These are phyloP conservation scores for Blennius ocellaris DNA, from an alignment of 2,113 vertebrate genomes.

Conservation along the genomic window DNA sequence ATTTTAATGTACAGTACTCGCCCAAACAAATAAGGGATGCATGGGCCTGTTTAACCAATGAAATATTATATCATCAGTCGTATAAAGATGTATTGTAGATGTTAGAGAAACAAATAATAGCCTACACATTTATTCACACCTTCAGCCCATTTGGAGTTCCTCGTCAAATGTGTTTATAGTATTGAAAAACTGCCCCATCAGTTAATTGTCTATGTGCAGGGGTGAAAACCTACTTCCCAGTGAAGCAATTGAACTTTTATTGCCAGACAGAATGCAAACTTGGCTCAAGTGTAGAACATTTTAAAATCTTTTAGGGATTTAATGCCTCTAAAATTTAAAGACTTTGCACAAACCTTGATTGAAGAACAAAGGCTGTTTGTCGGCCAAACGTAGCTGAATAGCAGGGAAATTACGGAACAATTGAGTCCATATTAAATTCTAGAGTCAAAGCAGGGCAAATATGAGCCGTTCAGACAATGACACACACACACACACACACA, in stretches of 20 bases:
- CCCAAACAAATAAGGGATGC: too few relatives aligned
- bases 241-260: not conserved
- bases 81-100: not conserved
- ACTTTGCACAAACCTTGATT: constrained; percentile 19
- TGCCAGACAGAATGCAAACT: not conserved
- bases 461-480: constrained; percentile 6
- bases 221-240: not conserved
- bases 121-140: too few relatives aligned
- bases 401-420: constrained; percentile 24
- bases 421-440: constrained; percentile 27
- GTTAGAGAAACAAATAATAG: not conserved
- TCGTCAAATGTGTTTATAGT: not conserved
- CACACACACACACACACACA: not conserved
- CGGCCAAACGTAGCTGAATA: constrained; percentile 19
- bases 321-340: constrained; percentile 21
- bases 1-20: too few relatives aligned
- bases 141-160: not conserved
- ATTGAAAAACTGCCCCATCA: not conserved
- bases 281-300: not conserved
- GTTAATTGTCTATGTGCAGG: not conserved
- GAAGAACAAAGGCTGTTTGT: constrained; percentile 48
- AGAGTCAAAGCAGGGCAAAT: constrained; percentile 34
- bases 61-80: too few relatives aligned
- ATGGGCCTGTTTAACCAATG: too few relatives aligned
- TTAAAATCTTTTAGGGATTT: constrained; percentile 11